These are phyloP conservation scores for Agapetus fuscipes DNA, from an alignment of 2,888 invertebrate genomes.

Conservation along the genomic window DNA sequence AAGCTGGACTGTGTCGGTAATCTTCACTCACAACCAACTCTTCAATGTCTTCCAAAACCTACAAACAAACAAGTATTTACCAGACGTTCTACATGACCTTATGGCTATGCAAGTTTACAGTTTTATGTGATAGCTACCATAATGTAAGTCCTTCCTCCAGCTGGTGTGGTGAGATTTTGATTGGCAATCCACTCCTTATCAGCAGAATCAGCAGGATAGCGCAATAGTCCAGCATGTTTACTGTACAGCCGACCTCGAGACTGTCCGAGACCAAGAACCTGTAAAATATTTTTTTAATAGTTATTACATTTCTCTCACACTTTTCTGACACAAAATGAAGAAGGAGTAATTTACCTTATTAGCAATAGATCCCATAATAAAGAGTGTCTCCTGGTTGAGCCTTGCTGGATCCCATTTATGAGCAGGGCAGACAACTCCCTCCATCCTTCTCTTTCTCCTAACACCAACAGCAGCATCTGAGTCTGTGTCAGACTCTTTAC, in stretches of 20 bases:
- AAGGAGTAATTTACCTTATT: conserved; percentile 42
- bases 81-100: too few species aligned
- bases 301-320: too few species aligned
- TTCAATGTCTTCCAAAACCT: conserved; percentile 65
- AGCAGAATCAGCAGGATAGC: conserved; percentile 70
- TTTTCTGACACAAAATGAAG: too few species aligned
- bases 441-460: conserved; percentile 31
- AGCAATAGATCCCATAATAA: conserved; percentile 72
- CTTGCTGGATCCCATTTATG: conserved; percentile 68
- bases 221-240: conserved; percentile 64
- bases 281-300: too few species aligned
- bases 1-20: conserved; percentile 54
- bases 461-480: conserved; percentile 42
- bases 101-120: background rate
- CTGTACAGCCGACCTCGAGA: conserved; percentile 66
- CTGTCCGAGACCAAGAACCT: conserved; percentile 63
- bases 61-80: conserved; percentile 16
- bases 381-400: conserved; percentile 59
- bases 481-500: conserved; percentile 59
- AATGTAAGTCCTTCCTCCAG: conserved; percentile 70
- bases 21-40: conserved; percentile 65
- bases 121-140: conserved; percentile 37
- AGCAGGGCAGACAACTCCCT: conserved; percentile 25
- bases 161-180: conserved; percentile 65
- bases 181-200: conserved; percentile 75